A percentile compares a stretch with the other conserved stretches of the same genome.
These are phyloP conservation scores for Leptonema lineaticorne DNA, from an alignment of 1,140 invertebrate species.

Conservation along the genomic window DNA sequence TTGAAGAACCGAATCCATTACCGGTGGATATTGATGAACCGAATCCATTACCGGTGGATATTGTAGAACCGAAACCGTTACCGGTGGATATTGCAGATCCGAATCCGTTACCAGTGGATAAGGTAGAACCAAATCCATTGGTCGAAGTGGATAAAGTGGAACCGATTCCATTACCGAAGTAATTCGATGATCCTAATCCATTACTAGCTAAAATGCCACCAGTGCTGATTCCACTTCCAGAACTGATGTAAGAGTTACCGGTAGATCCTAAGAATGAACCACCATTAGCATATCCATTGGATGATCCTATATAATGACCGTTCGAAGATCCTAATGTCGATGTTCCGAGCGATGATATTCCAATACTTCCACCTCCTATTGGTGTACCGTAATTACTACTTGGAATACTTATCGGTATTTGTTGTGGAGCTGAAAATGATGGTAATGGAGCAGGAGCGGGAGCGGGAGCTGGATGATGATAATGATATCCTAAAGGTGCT, in stretches of 20 bases:
- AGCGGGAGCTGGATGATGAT: constrained; percentile 52
- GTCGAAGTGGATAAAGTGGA: too few species aligned
- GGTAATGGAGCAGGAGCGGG: constrained; percentile 3
- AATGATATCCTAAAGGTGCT: constrained; percentile 57
- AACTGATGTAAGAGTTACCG: not conserved
- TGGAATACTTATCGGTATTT: not conserved
- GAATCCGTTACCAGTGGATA: constrained; percentile 47
- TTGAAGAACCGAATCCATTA: not conserved
- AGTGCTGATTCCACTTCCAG: constrained; percentile 29
- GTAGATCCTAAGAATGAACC: constrained; percentile 28
- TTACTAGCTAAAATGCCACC: too few species aligned
- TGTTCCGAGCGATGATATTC: not conserved
- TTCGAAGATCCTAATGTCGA: constrained; percentile 16
- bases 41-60: not conserved
- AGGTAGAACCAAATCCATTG: constrained; percentile 37
- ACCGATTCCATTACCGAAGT: constrained; percentile 20
- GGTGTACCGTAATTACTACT: constrained; percentile 25
- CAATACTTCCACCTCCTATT: constrained; percentile 18
- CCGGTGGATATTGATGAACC: not conserved
- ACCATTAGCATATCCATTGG: constrained; percentile 39
- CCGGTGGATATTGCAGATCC: constrained; percentile 46
- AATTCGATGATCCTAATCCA: too few species aligned
- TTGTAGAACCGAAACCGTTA: constrained; percentile 35
- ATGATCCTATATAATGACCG: constrained; percentile 13
- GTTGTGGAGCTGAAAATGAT: not conserved